Evolutionary conservation across 2,888 invertebrate genomes (phyloP).

Genomic region (Pteria penguin): DNA sequence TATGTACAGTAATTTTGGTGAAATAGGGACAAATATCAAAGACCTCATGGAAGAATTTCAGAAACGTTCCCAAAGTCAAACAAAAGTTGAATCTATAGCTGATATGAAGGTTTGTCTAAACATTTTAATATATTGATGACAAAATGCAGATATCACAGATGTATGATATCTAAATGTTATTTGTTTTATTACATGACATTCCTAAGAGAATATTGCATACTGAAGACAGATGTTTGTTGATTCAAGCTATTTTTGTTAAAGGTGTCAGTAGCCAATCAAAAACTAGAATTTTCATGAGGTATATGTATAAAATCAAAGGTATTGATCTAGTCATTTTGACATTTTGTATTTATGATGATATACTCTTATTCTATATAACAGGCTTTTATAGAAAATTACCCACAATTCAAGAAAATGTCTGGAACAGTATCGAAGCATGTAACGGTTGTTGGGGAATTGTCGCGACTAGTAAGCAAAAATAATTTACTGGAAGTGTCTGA

Average conservation of each 20-base stretch:
- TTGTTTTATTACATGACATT: too few relatives aligned
- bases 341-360: neutral
- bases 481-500: constrained; percentile 89
- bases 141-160: too few relatives aligned
- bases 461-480: constrained; percentile 88
- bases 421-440: constrained; percentile 97
- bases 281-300: too few relatives aligned
- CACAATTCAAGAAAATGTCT: constrained; percentile 91
- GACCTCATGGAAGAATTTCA: constrained; percentile 98
- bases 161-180: too few relatives aligned
- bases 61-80: constrained; percentile 95
- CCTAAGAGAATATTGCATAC: too few relatives aligned
- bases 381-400: constrained; percentile 97
- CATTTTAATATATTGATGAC: too few relatives aligned
- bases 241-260: too few relatives aligned
- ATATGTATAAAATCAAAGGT: too few relatives aligned
- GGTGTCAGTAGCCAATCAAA: too few relatives aligned
- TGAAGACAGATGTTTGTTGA: too few relatives aligned
- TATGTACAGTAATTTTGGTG: constrained; percentile 97
- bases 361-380: too few relatives aligned
- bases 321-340: too few relatives aligned
- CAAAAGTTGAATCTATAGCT: constrained; percentile 97
- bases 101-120: constrained; percentile 91
- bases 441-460: constrained; percentile 96
- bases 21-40: constrained; percentile 98